These are phyloP conservation scores for Lindbergichthys nudifrons DNA, from an alignment of 2,797 vertebrate species.

Conservation along the genomic window DNA sequence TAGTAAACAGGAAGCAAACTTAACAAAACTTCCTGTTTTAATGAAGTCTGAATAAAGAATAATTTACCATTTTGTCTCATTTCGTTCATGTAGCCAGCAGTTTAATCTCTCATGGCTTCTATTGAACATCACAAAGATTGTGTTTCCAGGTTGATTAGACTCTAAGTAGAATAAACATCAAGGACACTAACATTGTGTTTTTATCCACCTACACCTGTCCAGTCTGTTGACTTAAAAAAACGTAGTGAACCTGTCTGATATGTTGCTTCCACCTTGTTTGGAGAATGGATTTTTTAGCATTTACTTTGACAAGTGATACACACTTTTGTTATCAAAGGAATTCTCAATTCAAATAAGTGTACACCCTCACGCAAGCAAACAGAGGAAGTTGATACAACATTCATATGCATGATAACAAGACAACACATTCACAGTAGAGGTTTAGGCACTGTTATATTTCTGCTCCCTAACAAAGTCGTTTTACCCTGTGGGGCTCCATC, in stretches of 20 bases:
- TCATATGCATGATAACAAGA: constrained; percentile 9
- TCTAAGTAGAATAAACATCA: background rate
- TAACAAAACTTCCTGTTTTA: constrained; percentile 13
- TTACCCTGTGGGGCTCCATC: constrained; percentile 20
- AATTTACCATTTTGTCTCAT: background rate
- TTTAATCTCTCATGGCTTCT: background rate
- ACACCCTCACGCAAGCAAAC: background rate
- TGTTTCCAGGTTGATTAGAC: background rate
- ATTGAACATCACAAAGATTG: background rate
- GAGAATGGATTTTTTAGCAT: constrained; percentile 18
- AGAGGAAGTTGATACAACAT: constrained; percentile 5
- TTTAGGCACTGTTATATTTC: constrained; percentile 9
- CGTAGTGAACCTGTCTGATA: constrained; percentile 14
- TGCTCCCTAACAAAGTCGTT: constrained; percentile 30
- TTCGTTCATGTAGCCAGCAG: background rate
- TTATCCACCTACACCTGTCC: background rate
- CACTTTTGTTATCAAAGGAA: constrained; percentile 1
- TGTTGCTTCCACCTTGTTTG: background rate
- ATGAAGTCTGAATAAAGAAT: background rate
- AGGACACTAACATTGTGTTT: background rate
- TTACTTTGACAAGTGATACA: constrained; percentile 11
- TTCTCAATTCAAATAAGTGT: background rate
- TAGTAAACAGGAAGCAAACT: constrained; percentile 22
- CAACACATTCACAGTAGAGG: constrained; percentile 17
- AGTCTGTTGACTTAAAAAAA: constrained; percentile 8